Conservation (phyloP, 2,113 vertebrate species). For the Neolamprologus caudopunctatus region DNA sequence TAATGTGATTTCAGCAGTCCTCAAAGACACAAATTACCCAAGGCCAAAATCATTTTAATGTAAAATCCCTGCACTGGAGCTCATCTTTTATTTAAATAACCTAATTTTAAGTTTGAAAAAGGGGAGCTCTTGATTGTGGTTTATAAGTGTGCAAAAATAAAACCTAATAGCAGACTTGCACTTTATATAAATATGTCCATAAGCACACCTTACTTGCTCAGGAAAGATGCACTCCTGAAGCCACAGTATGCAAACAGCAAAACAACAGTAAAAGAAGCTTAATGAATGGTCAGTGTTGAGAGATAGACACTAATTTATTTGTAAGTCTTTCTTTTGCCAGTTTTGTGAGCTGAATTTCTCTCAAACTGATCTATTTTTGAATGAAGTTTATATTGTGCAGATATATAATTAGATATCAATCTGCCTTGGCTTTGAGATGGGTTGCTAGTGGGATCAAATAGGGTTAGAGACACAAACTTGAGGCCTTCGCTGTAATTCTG, state of each 20-base stretch:
- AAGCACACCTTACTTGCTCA: neutral
- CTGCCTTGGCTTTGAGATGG: neutral
- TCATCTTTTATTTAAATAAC: neutral
- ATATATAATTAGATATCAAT: neutral
- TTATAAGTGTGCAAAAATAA: neutral
- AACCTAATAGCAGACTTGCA: neutral
- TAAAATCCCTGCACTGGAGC: neutral
- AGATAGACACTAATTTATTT: neutral
- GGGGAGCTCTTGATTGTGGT: neutral
- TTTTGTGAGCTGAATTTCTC: neutral
- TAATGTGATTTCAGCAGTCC: constrained; percentile 5
- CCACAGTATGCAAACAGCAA: neutral
- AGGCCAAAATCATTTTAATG: constrained; percentile 5
- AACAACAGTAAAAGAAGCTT: neutral
- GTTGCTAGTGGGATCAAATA: neutral
- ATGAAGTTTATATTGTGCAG: neutral
- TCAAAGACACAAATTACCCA: neutral
- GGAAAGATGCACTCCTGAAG: neutral
- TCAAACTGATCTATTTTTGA: neutral
- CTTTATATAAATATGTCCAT: neutral
- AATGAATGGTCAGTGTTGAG: neutral
- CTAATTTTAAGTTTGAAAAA: neutral
- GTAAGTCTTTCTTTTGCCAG: neutral
- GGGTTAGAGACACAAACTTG: neutral
- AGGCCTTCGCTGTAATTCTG: constrained; percentile 13